These are phyloP conservation scores for Drosophila micromelanica DNA, from an alignment of 1,140 invertebrate genomes.

Conservation along the genomic window DNA sequence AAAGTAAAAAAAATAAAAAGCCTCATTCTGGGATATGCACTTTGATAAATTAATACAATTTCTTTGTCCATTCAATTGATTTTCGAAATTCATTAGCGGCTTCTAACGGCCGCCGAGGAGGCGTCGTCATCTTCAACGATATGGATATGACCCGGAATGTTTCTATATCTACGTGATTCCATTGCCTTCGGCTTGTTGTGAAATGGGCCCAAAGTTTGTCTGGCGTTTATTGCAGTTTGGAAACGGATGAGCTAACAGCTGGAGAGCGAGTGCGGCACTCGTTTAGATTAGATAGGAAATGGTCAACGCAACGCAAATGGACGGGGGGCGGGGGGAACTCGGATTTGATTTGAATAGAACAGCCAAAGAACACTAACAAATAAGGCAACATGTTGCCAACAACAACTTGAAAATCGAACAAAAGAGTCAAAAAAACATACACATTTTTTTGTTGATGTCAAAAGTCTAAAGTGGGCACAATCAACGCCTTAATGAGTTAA, in stretches of 20 bases:
- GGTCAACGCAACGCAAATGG: slow-evolving; percentile 35
- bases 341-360: slow-evolving; percentile 11
- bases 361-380: neutral
- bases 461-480: slow-evolving; percentile 25
- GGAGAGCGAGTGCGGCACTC: slow-evolving; percentile 75
- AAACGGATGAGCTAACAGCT: slow-evolving; percentile 80
- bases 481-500: slow-evolving; percentile 37
- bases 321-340: neutral
- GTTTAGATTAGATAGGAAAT: slow-evolving; percentile 74
- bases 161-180: slow-evolving; percentile 10
- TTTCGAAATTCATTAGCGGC: slow-evolving; percentile 75
- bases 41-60: slow-evolving; percentile 83
- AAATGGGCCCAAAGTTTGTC: slow-evolving; percentile 44
- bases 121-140: slow-evolving; percentile 41
- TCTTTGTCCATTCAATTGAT: slow-evolving; percentile 74
- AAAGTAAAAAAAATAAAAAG: slow-evolving; percentile 23
- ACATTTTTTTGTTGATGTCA: slow-evolving; percentile 33
- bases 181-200: slow-evolving; percentile 29
- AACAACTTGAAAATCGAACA: slow-evolving; percentile 14
- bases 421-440: slow-evolving; percentile 13
- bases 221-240: slow-evolving; percentile 71
- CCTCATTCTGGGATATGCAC: slow-evolving; percentile 56
- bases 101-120: slow-evolving; percentile 56
- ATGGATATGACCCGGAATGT: slow-evolving; percentile 32
- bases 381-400: slow-evolving; percentile 40